Evolutionary conservation across 2,113 vertebrate genomes (phyloP).

Genomic region (Psittacula cyanocephala): DNA sequence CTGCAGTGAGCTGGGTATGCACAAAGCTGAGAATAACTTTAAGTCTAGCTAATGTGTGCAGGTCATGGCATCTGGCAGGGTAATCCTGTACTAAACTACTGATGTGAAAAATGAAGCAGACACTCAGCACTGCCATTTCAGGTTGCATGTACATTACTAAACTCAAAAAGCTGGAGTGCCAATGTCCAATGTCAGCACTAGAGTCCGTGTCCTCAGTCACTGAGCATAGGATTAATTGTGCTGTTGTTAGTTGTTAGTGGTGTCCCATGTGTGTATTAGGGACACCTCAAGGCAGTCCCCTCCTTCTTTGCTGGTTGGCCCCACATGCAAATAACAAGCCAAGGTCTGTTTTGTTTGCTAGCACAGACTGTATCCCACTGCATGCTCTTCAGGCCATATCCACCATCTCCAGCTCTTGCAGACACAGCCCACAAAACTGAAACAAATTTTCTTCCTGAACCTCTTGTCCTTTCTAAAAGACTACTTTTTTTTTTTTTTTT

Average conservation of each 20-base stretch:
- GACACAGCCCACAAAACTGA: not conserved
- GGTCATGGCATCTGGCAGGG: not conserved
- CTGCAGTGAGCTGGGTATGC: not conserved
- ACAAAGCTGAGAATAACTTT: not conserved
- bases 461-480: not conserved
- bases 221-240: not conserved
- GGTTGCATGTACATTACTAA: not conserved
- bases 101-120: not conserved
- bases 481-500: not conserved
- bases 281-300: not conserved
- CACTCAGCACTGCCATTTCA: not conserved
- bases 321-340: not conserved
- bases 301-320: not conserved
- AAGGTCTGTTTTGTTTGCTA: not conserved
- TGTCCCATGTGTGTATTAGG: not conserved
- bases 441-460: not conserved
- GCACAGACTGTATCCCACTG: not conserved
- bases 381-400: not conserved
- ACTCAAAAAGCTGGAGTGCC: not conserved
- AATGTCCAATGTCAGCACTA: rapidly evolving
- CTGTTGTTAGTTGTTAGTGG: not conserved
- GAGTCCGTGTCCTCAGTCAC: not conserved
- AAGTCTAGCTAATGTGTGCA: not conserved
- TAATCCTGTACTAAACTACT: not conserved
- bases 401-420: not conserved